Evolutionary conservation across 2,797 vertebrate species (phyloP).

Genomic region (Ctenopoma kingsleyae): DNA sequence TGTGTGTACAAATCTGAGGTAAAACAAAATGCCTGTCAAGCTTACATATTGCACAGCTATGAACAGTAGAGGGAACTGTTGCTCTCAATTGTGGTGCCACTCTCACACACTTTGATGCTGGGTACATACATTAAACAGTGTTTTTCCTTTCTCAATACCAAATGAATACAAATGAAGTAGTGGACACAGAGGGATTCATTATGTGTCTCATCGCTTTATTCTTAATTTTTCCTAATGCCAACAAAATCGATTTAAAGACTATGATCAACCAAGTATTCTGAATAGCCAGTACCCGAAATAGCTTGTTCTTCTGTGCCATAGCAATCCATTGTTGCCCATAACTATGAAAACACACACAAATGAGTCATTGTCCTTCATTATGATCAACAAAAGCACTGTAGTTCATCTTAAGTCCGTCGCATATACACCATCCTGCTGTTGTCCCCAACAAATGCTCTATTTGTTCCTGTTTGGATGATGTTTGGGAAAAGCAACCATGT

Average conservation of each 20-base stretch:
- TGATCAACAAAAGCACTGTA: neutral
- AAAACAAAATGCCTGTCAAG: neutral
- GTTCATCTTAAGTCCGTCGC: neutral
- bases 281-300: neutral
- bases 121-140: neutral
- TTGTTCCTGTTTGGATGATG: slow-evolving; percentile 3
- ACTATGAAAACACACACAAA: neutral
- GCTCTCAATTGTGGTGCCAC: slow-evolving; percentile 19
- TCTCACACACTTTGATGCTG: neutral
- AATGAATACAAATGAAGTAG: slow-evolving; percentile 37
- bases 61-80: slow-evolving; percentile 72
- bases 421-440: neutral
- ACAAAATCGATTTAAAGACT: neutral
- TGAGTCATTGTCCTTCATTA: slow-evolving; percentile 12
- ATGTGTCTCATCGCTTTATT: neutral
- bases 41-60: slow-evolving; percentile 32
- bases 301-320: neutral
- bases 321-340: neutral
- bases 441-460: neutral
- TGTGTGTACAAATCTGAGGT: slow-evolving; percentile 67
- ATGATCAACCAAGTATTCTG: neutral
- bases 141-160: slow-evolving; percentile 23
- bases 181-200: slow-evolving; percentile 18
- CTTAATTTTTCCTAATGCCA: neutral
- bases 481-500: neutral